Conservation (phyloP, 1,140 invertebrate species). For the Macrotrachela quadricornifera region DNA sequence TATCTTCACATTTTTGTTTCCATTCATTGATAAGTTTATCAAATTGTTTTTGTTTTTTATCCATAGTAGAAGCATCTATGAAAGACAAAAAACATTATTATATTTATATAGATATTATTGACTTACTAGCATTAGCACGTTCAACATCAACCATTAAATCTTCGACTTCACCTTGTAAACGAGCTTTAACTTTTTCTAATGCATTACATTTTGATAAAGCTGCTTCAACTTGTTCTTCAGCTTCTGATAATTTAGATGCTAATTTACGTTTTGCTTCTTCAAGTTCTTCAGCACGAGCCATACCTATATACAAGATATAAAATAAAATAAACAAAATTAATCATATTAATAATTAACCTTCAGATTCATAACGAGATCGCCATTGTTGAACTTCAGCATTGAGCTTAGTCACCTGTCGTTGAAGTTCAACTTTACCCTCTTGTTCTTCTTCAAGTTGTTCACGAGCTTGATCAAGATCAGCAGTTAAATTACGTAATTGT, state of each 20-base stretch:
- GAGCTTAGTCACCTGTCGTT: slow-evolving; percentile 87
- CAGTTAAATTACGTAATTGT: slow-evolving; percentile 57
- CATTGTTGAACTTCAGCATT: slow-evolving; percentile 55
- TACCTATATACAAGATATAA: slow-evolving; percentile 13
- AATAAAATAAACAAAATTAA: no score
- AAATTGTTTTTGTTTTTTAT: slow-evolving; percentile 99
- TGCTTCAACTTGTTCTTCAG: slow-evolving; percentile 53
- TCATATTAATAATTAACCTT: neutral
- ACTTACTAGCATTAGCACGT: slow-evolving; percentile 32
- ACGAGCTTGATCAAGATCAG: slow-evolving; percentile 85
- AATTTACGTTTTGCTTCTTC: slow-evolving; percentile 95
- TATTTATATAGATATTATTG: no score
- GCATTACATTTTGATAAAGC: slow-evolving; percentile 86
- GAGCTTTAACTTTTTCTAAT: slow-evolving; percentile 88
- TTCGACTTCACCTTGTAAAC: slow-evolving; percentile 85
- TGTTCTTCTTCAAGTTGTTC: slow-evolving; percentile 88
- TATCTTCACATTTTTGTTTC: slow-evolving; percentile 94
- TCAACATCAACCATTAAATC: slow-evolving; percentile 94
- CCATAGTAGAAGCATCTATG: slow-evolving; percentile 62
- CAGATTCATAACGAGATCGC: slow-evolving; percentile 16
- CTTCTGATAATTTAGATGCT: slow-evolving; percentile 78
- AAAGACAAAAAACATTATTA: no score
- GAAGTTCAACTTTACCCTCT: slow-evolving; percentile 38
- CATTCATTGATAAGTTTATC: slow-evolving; percentile 98
- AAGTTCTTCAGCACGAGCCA: slow-evolving; percentile 82